phyloP scores from a whole-genome alignment of 2,888 invertebrate genomes.

The Agapostemon virescens region DNA sequence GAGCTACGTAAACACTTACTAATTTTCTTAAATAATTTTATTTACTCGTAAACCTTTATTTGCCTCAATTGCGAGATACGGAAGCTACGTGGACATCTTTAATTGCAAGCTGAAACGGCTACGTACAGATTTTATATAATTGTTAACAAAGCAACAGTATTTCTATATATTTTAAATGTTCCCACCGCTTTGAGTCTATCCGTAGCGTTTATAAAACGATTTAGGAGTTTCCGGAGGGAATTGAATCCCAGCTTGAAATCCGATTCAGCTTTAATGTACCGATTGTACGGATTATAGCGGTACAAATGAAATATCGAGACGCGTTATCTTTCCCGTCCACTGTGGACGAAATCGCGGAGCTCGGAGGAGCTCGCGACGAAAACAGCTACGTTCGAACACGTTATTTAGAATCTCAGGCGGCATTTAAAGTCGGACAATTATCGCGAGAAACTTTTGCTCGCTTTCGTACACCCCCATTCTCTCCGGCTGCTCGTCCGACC shows the following conservation, averaged over 20 bases:
- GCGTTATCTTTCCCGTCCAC: background rate
- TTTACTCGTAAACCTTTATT: too few species aligned
- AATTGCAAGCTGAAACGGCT: too few species aligned
- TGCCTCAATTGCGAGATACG: too few species aligned
- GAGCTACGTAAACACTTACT: too few species aligned
- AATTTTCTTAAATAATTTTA: too few species aligned
- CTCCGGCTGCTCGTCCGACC: conserved; percentile 3
- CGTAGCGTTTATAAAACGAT: background rate
- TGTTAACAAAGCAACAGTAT: too few species aligned
- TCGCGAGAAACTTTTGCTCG: conserved; percentile 56
- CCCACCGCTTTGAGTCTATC: background rate
- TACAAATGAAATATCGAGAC: background rate
- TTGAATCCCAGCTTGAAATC: background rate
- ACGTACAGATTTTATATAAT: too few species aligned
- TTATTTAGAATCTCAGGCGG: conserved; percentile 51
- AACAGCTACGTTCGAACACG: conserved; percentile 43
- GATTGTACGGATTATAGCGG: too few species aligned
- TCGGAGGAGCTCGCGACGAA: background rate
- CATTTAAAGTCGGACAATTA: conserved; percentile 58
- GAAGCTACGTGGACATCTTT: too few species aligned
- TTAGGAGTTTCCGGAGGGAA: background rate
- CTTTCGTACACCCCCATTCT: conserved; percentile 47
- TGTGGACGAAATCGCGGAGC: conserved; percentile 13
- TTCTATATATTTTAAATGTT: too few species aligned
- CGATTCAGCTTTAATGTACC: background rate